phyloP scores from a whole-genome alignment of 2,113 vertebrate species.

The Narcine bancroftii region DNA sequence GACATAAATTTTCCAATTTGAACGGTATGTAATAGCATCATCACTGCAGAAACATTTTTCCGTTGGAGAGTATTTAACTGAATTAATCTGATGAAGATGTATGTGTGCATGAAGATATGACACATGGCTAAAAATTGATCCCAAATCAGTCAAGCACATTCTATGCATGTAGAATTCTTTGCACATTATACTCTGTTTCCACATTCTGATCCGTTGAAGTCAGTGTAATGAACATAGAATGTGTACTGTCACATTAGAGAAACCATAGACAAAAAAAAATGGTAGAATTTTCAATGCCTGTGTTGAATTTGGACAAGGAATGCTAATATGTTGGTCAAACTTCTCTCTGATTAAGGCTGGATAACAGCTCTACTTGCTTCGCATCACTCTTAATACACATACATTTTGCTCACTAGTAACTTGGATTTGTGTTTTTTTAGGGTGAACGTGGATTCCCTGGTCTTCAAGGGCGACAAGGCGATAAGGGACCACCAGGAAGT shows the following conservation, averaged over 20 bases:
- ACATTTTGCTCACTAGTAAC: background rate
- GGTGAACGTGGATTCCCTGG: slow-evolving; percentile 89
- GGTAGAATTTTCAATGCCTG: too few species aligned
- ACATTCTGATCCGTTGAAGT: too few species aligned
- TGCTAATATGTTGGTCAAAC: background rate
- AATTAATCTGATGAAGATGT: background rate
- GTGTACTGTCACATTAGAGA: too few species aligned
- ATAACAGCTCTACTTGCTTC: background rate
- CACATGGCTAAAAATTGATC: background rate
- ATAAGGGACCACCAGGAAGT: slow-evolving; percentile 72
- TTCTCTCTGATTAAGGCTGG: background rate
- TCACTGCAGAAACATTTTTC: background rate
- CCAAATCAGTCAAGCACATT: too few species aligned
- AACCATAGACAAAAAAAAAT: too few species aligned
- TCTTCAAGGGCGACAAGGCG: slow-evolving; percentile 75
- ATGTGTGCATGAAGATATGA: background rate
- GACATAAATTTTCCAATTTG: background rate
- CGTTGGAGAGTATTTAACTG: background rate
- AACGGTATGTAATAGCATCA: background rate
- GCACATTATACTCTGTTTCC: too few species aligned
- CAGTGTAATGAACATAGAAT: too few species aligned
- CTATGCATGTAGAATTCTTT: too few species aligned
- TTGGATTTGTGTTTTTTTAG: slow-evolving; percentile 49
- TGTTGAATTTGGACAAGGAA: slow-evolving; percentile 6
- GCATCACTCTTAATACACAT: background rate